phyloP scores from a whole-genome alignment of 2,113 vertebrate species.

The Catharus minimus region DNA sequence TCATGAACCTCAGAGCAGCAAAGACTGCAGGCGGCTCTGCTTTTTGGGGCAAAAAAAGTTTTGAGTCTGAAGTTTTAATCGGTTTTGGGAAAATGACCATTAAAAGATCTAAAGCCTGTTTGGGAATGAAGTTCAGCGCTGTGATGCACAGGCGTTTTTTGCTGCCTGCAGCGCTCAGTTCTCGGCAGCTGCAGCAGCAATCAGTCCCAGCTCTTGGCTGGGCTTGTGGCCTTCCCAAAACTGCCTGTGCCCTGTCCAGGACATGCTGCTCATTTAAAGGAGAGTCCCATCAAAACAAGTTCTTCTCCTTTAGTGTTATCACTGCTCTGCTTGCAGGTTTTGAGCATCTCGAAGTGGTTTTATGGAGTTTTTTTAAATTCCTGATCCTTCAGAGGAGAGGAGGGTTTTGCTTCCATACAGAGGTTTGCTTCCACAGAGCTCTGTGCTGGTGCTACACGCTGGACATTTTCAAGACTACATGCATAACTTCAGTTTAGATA shows the following conservation, averaged over 20 bases:
- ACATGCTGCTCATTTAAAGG: rapidly evolving
- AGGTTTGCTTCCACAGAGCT: not conserved
- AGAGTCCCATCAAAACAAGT: not conserved
- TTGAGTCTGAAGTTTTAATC: not conserved
- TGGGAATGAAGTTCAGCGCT: not conserved
- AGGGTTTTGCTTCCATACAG: not conserved
- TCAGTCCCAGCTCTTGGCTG: not conserved
- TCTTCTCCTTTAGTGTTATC: not conserved
- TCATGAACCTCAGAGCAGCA: not conserved
- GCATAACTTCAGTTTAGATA: not conserved
- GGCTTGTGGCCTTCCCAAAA: not conserved
- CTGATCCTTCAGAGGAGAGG: not conserved
- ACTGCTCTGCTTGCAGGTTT: rapidly evolving
- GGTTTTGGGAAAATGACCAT: not conserved
- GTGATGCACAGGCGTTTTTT: not conserved
- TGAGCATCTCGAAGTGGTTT: not conserved
- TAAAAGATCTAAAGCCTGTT: rapidly evolving
- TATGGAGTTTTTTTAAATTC: not conserved
- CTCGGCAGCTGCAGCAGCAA: not conserved
- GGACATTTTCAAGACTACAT: not conserved
- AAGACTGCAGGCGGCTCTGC: not conserved
- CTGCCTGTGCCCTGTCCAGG: rapidly evolving
- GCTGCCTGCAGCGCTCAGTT: rapidly evolving
- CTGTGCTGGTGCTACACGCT: not conserved
- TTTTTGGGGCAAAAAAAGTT: not conserved